Base-by-base conservation (phyloP, 1,140 invertebrate species). In the Nasonia vitripennis region DNA sequence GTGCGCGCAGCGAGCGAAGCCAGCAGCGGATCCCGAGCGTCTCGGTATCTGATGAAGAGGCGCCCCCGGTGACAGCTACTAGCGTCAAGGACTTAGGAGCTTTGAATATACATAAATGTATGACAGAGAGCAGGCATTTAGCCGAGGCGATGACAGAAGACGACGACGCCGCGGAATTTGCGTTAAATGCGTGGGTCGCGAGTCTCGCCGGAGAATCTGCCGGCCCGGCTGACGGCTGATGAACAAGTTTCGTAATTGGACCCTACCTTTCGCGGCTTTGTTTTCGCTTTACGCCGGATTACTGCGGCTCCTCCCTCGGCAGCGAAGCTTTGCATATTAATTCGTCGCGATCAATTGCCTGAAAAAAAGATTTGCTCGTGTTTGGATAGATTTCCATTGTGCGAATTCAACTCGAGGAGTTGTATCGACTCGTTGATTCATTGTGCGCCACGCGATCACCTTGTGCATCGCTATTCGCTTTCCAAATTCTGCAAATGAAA, bases 21-120 rank as follows among this genome's bases (percentile, higher is more conserved):
- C 81, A 83, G 84, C 87, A 88, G 89, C 55, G 87, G 27, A 90
- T 90, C 88, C 87, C 86, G 87, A 55, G 88, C 88, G 89, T 90
- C 89, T 87, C 86, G 73, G 86, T 92, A 92, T 92, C 90, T 90
- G 92, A 92, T 91, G 90, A 90, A 91, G 89, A 91, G 89, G 86
- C 90, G 88, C 89, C 88, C 88, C 81, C 78, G 88, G 86, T 92
- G 91, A 92, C 91, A 91, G 91, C 85, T 88, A 90, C 87, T 83
- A 88, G 81, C 87, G 86, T 88, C 85, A 74, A 75, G 85, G 89
- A 84, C 86, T 89, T 87, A 85, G 78, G 17, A 74, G 85, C 81
- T 87, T 86, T 78, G 82, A 75, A 85, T 83, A 86, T 55, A 84
- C 85, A 67, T 86, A 81, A 81, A 78, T 85, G 86, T 82, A 45